Base-by-base conservation (phyloP, 2,797 vertebrate species). In the Chloroceryle inda region DNA sequence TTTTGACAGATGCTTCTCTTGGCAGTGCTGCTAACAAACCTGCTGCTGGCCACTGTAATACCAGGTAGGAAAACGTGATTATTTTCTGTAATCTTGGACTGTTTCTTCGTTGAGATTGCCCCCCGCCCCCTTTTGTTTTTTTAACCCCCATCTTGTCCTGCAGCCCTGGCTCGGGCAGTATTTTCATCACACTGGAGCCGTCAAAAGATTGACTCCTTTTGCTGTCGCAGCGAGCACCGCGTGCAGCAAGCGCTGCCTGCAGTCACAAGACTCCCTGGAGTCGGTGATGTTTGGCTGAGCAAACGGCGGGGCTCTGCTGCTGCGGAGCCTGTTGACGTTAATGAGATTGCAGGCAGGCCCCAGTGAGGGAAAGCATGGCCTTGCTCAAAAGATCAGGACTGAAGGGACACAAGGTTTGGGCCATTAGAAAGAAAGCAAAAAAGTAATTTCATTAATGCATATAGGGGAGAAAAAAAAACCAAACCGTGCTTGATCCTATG, bases 1-100 rank as follows among this genome's bases (percentile, higher is more conserved):
- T 94, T 96, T 92, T 72, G 53, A 53, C 49, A 97, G 97, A 97
- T 97, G 97, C 37, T 90, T 3, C 23, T 62, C 64, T 85, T 85
- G 49, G 52, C 37, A 82, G 37, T 58, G 33, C 85, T 97, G 77
- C 85, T 96, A 31, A 67, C 68, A n/a, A 78, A 72, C 19, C 55
- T 96, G 3, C 58, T 95, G 33, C 73, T 96, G 79, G 38, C 68
- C 56, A 19, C 69, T 52, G 52, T 69, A 53, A 35, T 61, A 37
- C 55, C 77, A 80, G 97, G 97, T 97, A 94, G 45, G 89, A 86
- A 88, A 73, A 45, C 4, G 21, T 4, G 1, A n/a, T 69, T 58
- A 33, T 72, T 91, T 88, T 68, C 37, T 58, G 11, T 45, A 66
- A 15, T 45, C 40, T 50, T 22, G 15, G 20, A 52, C 7, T 38